Conservation (phyloP, 2,888 invertebrate genomes). For the Trichopoda pennipes region DNA sequence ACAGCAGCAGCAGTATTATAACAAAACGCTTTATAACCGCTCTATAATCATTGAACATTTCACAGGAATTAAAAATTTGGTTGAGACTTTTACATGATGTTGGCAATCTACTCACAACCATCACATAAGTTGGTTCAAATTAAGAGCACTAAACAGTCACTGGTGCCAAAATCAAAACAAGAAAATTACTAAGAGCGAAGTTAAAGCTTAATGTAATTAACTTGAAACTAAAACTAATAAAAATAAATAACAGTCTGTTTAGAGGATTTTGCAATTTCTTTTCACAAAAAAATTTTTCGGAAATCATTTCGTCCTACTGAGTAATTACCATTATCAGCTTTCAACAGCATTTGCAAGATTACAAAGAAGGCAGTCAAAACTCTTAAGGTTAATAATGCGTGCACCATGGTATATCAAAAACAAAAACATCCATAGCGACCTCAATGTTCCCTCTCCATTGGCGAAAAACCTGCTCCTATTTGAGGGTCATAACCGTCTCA, state of each 20-base stretch:
- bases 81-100: slow-evolving; percentile 22
- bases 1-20: slow-evolving; percentile 32
- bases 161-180: not conserved
- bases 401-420: no score
- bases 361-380: no score
- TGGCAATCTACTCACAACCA: slow-evolving; percentile 18
- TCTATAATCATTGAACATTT: slow-evolving; percentile 60
- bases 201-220: not conserved
- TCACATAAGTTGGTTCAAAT: slow-evolving; percentile 46
- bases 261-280: not conserved
- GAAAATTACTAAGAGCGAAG: not conserved
- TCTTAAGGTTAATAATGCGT: no score
- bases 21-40: slow-evolving; percentile 41
- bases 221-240: not conserved
- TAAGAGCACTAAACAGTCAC: slow-evolving; percentile 1
- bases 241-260: not conserved
- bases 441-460: no score
- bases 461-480: no score
- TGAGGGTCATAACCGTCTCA: no score
- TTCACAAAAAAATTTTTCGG: slow-evolving; percentile 21
- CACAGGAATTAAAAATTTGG: slow-evolving; percentile 59
- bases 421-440: no score
- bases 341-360: no score
- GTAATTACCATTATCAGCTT: not conserved
- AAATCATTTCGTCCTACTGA: slow-evolving; percentile 3